Base-by-base conservation (phyloP, 2,113 vertebrate genomes). In the Tamias sibiricus region DNA sequence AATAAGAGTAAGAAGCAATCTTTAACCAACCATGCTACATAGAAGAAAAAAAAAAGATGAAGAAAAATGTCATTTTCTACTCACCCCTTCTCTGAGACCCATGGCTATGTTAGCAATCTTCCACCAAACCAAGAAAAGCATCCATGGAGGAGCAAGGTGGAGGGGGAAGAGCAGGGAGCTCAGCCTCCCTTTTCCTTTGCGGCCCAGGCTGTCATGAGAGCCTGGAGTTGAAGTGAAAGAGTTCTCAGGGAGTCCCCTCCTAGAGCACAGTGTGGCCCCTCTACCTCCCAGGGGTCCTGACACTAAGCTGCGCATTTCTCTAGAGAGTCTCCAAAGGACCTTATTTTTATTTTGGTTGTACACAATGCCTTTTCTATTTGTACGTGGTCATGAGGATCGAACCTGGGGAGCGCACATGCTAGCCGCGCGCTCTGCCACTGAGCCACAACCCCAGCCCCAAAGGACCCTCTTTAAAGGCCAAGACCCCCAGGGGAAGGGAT, bases 61-160 rank as follows among this genome's bases (percentile, higher is more conserved):
- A 1, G 2, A 20, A 54, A 76, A 71, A 14, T 16, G 17, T n/a
- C 4, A 19, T 88, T 92, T 69, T 30, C 57, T 0, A 30, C 19
- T n/a, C 4, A 14, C 26, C 28, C 17, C 47, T 40, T 75, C 66
- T 35, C n/a, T 16, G 24, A 94, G 24, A 20, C 30, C 49, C 10
- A 0, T 8, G 17, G 22, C 28, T 83, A 0, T 35, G 8, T 66
- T 22, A 64, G 52, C 68, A 62, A 26, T 79, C 52, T 85, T 57
- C 47, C 62, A 20, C 74, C 28, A 71, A 19, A 49, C 66, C 24
- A 14, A 42, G 40, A 24, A 16, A 11, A 32, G 52, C 26, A 35
- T 28, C 76, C 19, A 47, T 1, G 0, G 7, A n/a, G 28, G 13
- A 30, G 9, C 0, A 0, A 22, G 4, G 17, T 16, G 10, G 28